phyloP scores from a whole-genome alignment of 2,797 vertebrate genomes.

The Adrianichthys oophorus region DNA sequence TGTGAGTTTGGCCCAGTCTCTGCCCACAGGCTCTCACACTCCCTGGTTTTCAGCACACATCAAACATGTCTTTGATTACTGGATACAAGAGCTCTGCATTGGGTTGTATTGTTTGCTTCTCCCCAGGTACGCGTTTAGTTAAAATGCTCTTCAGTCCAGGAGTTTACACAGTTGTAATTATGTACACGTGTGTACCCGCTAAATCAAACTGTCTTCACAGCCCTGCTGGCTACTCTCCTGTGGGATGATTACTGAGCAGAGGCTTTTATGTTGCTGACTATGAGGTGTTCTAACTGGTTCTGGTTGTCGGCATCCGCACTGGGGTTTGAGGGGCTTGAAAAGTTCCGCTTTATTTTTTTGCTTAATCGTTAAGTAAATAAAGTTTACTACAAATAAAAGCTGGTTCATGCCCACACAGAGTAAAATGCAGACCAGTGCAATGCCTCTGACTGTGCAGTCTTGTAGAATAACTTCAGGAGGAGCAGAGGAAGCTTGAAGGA shows the following conservation, averaged over 20 bases:
- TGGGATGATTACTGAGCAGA: constrained; percentile 42
- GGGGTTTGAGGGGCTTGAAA: constrained; percentile 19
- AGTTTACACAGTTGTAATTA: constrained; percentile 36
- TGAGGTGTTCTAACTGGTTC: constrained; percentile 54
- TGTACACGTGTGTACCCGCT: constrained; percentile 38
- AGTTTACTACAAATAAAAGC: constrained; percentile 11
- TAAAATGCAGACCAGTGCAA: background rate
- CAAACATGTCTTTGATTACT: constrained; percentile 65
- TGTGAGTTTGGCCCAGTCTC: constrained; percentile 46
- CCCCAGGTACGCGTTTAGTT: constrained; percentile 47
- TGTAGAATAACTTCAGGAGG: background rate
- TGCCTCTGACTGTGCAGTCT: constrained; percentile 3
- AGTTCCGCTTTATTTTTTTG: constrained; percentile 14
- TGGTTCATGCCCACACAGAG: constrained; percentile 8
- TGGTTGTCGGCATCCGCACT: constrained; percentile 52
- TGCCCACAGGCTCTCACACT: constrained; percentile 48
- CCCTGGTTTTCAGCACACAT: constrained; percentile 60
- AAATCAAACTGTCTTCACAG: constrained; percentile 29
- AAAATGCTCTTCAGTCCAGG: constrained; percentile 19
- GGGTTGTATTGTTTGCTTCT: constrained; percentile 34
- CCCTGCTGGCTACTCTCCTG: constrained; percentile 36
- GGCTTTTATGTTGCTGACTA: constrained; percentile 57
- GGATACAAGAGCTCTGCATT: constrained; percentile 54
- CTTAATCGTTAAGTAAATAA: background rate
- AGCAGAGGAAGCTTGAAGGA: constrained; percentile 5